A percentile compares a stretch with the other conserved stretches of the same genome.
Evolutionary conservation across 2,113 vertebrate genomes (phyloP).

Genomic region (Paramormyrops kingsleyae): DNA sequence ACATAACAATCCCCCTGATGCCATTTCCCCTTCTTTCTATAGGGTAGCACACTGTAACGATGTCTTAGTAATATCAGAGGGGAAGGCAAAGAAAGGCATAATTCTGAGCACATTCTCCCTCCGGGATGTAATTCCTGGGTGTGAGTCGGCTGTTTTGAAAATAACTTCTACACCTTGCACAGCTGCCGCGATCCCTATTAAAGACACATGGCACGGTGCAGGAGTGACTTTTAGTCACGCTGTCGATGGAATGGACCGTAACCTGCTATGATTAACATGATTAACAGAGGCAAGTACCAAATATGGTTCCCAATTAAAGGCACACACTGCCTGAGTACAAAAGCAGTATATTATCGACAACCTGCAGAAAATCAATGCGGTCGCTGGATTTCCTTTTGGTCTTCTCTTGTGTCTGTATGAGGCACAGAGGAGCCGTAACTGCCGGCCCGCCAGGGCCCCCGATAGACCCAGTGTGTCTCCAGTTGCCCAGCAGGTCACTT

Average conservation of each 20-base stretch:
- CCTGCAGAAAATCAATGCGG: conserved; percentile 6
- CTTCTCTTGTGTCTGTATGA: neutral
- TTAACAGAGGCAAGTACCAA: neutral
- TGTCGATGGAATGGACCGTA: neutral
- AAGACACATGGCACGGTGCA: neutral
- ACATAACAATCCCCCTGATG: neutral
- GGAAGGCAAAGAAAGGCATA: neutral
- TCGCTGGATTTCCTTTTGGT: neutral
- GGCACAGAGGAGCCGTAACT: neutral
- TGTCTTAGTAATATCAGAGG: neutral
- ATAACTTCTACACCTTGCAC: neutral
- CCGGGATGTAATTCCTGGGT: neutral
- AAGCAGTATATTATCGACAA: neutral
- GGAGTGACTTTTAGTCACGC: neutral
- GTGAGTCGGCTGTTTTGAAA: neutral
- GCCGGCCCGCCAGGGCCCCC: neutral
- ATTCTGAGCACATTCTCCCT: neutral
- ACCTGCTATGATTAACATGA: neutral
- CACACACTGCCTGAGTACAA: neutral
- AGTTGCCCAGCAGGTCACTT: conserved; percentile 1
- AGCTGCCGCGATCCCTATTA: neutral
- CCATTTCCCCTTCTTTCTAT: neutral
- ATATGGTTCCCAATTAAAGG: conserved; percentile 14
- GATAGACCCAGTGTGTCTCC: neutral
- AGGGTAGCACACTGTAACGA: neutral